A percentile compares a stretch with the other conserved stretches of the same genome.
Conservation (phyloP, 1,140 invertebrate genomes). For the Protaetia brevitarsis region DNA sequence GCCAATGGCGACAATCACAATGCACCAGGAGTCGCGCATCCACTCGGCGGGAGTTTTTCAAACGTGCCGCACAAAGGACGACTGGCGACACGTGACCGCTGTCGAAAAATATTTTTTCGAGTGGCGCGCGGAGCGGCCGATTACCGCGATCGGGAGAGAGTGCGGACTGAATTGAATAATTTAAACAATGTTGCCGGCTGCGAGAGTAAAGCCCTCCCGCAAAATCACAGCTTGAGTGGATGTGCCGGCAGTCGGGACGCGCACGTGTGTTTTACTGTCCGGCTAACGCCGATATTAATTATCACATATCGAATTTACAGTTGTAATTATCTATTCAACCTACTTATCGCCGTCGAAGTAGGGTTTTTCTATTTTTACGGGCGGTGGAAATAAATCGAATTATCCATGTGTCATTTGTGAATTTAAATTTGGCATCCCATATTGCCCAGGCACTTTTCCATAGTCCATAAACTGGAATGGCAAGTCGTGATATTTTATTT, state of each 20-base stretch:
- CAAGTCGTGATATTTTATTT: constrained; percentile 46
- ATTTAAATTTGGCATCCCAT: constrained; percentile 44
- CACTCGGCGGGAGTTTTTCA: background rate
- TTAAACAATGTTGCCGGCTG: background rate
- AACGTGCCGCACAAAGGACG: constrained; percentile 9
- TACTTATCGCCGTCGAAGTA: too few relatives aligned
- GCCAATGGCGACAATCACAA: constrained; percentile 18
- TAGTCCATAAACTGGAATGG: constrained; percentile 46
- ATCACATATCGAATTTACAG: too few relatives aligned
- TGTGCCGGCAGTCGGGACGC: background rate
- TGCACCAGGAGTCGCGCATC: background rate
- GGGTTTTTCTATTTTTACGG: too few relatives aligned
- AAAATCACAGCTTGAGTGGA: background rate
- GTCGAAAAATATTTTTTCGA: background rate
- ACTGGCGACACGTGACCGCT: constrained; percentile 8
- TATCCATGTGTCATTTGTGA: constrained; percentile 33
- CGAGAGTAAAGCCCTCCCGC: background rate
- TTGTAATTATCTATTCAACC: too few relatives aligned
- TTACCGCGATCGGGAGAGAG: background rate
- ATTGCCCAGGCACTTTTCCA: constrained; percentile 42
- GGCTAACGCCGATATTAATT: too few relatives aligned
- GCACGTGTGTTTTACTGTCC: background rate
- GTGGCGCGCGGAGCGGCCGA: background rate
- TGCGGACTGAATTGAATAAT: background rate
- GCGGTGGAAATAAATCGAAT: constrained; percentile 12